These are phyloP conservation scores for Pseudorhiza aurosa DNA, from an alignment of 30 jellyfish, hydroid and myxozoan genomes.

Conservation along the genomic window DNA sequence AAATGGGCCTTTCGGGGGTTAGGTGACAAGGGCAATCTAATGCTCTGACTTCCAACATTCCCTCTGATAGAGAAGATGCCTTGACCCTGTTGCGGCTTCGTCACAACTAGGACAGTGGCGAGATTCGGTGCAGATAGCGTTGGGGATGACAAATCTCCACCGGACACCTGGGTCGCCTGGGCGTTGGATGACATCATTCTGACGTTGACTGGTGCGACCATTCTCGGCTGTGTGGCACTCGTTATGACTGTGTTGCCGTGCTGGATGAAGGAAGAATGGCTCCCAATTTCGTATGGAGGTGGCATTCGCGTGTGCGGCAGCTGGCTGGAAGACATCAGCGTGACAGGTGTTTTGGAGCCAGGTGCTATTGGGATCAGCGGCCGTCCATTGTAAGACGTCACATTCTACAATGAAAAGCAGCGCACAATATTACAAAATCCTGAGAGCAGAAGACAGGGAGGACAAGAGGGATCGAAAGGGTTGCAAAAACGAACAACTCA, in stretches of 20 bases:
- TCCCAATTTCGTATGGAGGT: constrained; percentile 59
- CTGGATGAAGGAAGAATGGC: constrained; percentile 44
- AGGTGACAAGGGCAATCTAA: constrained; percentile 49
- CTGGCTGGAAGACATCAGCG: constrained; percentile 46
- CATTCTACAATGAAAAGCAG: constrained; percentile 20
- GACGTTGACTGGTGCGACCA: constrained; percentile 69
- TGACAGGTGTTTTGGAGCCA: constrained; percentile 55
- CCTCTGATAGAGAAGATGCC: constrained; percentile 50
- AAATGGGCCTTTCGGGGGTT: constrained; percentile 19
- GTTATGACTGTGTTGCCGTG: constrained; percentile 47
- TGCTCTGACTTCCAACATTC: constrained; percentile 40
- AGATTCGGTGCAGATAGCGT: constrained; percentile 44
- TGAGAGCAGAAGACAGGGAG: not conserved
- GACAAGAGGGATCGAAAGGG: not conserved
- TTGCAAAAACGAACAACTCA: not conserved
- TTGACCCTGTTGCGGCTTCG: constrained; percentile 51
- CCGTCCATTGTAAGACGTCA: constrained; percentile 67
- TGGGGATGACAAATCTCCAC: constrained; percentile 44
- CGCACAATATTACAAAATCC: not conserved
- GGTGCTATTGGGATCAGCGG: constrained; percentile 82
- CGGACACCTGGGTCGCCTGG: constrained; percentile 33
- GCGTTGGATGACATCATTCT: constrained; percentile 56
- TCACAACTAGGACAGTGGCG: constrained; percentile 50
- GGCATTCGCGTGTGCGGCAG: constrained; percentile 44
- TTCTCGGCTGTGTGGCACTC: constrained; percentile 60